Evolutionary conservation across 2,113 vertebrate genomes (phyloP), one percentile per base, ranked within the genome.

Genomic region (Promerops cafer): DNA sequence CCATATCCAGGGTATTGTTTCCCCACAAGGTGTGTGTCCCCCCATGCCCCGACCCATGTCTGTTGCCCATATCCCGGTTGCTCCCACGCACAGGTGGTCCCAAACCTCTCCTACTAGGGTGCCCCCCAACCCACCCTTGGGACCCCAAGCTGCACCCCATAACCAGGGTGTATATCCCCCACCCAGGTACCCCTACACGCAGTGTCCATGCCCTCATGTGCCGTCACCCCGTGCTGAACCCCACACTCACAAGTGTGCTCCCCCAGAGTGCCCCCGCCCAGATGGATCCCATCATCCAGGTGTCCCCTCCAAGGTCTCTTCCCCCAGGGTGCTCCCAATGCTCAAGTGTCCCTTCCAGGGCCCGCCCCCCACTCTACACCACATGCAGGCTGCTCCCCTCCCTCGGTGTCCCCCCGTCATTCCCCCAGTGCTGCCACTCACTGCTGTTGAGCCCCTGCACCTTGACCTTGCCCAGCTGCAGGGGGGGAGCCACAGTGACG

Each of bases 361-460:
- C 37, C 60, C 0, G 0, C 24, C 23, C 37, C 52, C 14, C n/a
- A 6, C 49, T 1, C 5, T 6, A 18, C 42, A n/a, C 27, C 61
- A 30, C 45, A 31, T 3, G 13, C 53, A 57, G 37, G 44, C 28
- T 12, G 7, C n/a, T 22, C 14, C 66, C 44, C 45, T 18, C 66
- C 52, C 74, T 42, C 11, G 1, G 28, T 49, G 28, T 35, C 44
- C 47, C 19, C 10, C 54, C 23, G 0, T 27, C 35, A 17, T 7
- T 7, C 12, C 65, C 37, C 28, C 50, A 11, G 44, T 24, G 81
- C n/a, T 50, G 19, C 22, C 33, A 89, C 91, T 93, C 56, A 93
- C 91, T 93, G 91, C 80, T 93, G 91, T 93, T 93, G 49, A 93
- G 91, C 11, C 91, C 91, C 68, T 80, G 91, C 68, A 89, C 91